These are phyloP conservation scores for Phoronis australis DNA, from an alignment of 2,888 invertebrate species.

Conservation along the genomic window DNA sequence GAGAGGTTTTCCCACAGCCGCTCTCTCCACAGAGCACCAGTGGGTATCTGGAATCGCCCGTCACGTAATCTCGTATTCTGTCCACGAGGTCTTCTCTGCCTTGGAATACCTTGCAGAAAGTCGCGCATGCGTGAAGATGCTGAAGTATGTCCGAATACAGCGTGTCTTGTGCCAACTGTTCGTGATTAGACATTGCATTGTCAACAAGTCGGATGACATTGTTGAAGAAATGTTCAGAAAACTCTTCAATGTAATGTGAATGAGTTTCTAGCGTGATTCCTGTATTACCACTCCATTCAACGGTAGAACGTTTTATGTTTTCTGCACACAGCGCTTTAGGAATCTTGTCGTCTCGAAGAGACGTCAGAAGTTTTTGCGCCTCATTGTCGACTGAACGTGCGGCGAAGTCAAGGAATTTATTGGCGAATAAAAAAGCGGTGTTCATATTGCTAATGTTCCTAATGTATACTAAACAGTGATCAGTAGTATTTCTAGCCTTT, in stretches of 20 bases:
- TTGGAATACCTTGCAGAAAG: constrained; percentile 81
- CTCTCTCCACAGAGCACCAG: constrained; percentile 90
- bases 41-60: constrained; percentile 73
- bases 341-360: constrained; percentile 81
- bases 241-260: constrained; percentile 86
- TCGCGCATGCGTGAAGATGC: constrained; percentile 91
- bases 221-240: constrained; percentile 71
- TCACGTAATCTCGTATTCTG: constrained; percentile 35
- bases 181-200: constrained; percentile 91
- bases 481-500: constrained; percentile 87
- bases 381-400: constrained; percentile 75
- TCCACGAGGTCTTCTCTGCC: constrained; percentile 80
- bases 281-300: constrained; percentile 89
- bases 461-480: constrained; percentile 86
- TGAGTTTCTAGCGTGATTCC: constrained; percentile 85
- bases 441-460: constrained; percentile 97
- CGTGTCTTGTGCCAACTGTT: constrained; percentile 67
- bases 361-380: constrained; percentile 80
- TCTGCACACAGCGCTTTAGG: constrained; percentile 56
- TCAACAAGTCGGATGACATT: constrained; percentile 85
- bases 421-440: constrained; percentile 80
- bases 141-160: constrained; percentile 54
- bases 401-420: constrained; percentile 90
- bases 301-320: constrained; percentile 58
- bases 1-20: constrained; percentile 95